Percentiles rank a stretch among this genome's conserved stretches.
Conservation (phyloP, 2,113 vertebrate species). For the Bos javanicus region DNA sequence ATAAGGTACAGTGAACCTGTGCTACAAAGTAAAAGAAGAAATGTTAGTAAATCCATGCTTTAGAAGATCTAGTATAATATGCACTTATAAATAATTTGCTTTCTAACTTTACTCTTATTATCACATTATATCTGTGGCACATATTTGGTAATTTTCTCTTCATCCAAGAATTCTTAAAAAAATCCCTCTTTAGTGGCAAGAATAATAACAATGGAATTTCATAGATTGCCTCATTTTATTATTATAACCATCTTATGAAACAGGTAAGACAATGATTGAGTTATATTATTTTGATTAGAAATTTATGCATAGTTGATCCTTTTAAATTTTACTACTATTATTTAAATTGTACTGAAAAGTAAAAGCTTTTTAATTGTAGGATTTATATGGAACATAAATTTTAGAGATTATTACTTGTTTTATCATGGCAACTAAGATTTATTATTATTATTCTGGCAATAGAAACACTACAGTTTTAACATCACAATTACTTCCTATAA, state of each 20-base stretch:
- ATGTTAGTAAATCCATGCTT: neutral
- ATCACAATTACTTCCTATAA: neutral
- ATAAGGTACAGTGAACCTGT: neutral
- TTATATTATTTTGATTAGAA: neutral
- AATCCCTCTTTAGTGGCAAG: neutral
- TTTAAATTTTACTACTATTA: neutral
- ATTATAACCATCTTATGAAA: neutral
- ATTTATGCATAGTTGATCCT: neutral
- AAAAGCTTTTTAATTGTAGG: neutral
- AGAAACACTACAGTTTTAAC: neutral
- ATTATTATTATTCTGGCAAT: neutral
- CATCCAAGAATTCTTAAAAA: neutral
- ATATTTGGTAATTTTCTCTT: neutral
- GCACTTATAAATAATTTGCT: neutral
- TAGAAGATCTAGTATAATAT: neutral
- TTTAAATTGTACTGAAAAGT: neutral
- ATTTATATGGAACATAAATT: neutral
- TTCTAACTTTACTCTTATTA: neutral
- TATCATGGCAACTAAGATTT: neutral
- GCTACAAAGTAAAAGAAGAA: neutral
- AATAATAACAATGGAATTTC: neutral
- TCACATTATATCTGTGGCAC: neutral
- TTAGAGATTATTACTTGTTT: neutral
- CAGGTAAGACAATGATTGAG: neutral
- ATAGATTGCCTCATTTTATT: neutral